Base-by-base conservation (phyloP, 2,888 invertebrate species). In the Microplitis deprimator region DNA sequence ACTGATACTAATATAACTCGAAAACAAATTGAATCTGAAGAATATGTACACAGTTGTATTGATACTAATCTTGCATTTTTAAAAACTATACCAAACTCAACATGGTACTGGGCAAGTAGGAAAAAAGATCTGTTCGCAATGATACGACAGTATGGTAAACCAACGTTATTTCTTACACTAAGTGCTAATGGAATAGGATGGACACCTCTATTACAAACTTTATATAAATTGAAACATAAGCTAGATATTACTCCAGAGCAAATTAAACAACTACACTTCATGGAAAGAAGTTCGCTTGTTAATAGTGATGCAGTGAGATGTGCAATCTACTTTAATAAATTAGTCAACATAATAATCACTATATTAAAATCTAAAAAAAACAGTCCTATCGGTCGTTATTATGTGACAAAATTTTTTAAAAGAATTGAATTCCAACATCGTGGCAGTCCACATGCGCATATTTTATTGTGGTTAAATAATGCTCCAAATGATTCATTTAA, bases 151-250 rank as follows among this genome's bases (percentile, higher is more conserved):
- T 80, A 85, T 20, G 89, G 89, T 8, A 83, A 81, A 80, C 90
- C 89, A 76, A 89, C 89, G 82, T 81, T 84, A 82, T 83, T 90
- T 86, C 73, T 88, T 82, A 86, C 89, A 81, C 10, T 90, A 82
- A 89, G 89, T 84, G 89, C 90, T 0, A 90, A 90, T 81, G 90
- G 91, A 85, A 80, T 86, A 78, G 80, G 83, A 60, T 90, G 90
- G 90, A 4, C 79, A 50, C 78, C 69, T 80, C 79, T 90, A 50
- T 82, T 90, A 0, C 84, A 79, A 62, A 41, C 87, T 82, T 82
- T 90, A 4, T 84, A 86, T 78, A 89, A 87, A 82, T 83, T 86
- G 69, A 79, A 74, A 62, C 70, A 74, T 61, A 8, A 70, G 61
- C 13, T 6, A 17, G 70, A 70, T 1, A 70, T 61, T 17, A 29